Percentiles rank a stretch among this genome's conserved stretches.
These are phyloP conservation scores for Micrasema minimum DNA, from an alignment of 1,140 invertebrate species.

Conservation along the genomic window DNA sequence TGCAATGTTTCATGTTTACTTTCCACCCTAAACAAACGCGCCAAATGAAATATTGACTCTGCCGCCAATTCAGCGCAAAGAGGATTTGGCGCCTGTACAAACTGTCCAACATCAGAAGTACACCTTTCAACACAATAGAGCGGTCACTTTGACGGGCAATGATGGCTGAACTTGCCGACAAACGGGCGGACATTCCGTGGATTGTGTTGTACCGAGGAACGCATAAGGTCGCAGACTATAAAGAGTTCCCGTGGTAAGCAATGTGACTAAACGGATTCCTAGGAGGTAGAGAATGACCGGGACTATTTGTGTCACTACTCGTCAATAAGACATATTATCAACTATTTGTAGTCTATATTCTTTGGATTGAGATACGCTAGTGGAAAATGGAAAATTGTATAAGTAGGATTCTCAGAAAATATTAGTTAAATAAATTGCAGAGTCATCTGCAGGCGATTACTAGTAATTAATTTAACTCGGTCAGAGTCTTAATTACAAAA, in stretches of 20 bases:
- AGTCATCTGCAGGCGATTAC: too few relatives aligned
- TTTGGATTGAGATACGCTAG: neutral
- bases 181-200: neutral
- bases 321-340: neutral
- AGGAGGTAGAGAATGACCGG: constrained; percentile 8
- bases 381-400: neutral
- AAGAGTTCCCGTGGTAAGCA: constrained; percentile 21
- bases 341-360: neutral
- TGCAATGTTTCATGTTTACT: constrained; percentile 2
- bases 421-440: neutral
- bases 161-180: constrained; percentile 7
- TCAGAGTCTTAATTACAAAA: too few relatives aligned
- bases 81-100: constrained; percentile 17
- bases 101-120: neutral
- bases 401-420: neutral
- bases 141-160: constrained; percentile 7
- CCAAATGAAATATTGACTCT: constrained; percentile 22
- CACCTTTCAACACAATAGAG: constrained; percentile 10
- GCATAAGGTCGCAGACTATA: neutral
- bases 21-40: constrained; percentile 23
- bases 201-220: neutral
- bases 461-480: neutral
- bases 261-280: constrained; percentile 31
- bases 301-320: constrained; percentile 14
- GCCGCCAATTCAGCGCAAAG: constrained; percentile 31